Percentiles rank a stretch among this genome's conserved stretches.
phyloP scores from a whole-genome alignment of 2,888 invertebrate species.

The Ariolimax columbianus region DNA sequence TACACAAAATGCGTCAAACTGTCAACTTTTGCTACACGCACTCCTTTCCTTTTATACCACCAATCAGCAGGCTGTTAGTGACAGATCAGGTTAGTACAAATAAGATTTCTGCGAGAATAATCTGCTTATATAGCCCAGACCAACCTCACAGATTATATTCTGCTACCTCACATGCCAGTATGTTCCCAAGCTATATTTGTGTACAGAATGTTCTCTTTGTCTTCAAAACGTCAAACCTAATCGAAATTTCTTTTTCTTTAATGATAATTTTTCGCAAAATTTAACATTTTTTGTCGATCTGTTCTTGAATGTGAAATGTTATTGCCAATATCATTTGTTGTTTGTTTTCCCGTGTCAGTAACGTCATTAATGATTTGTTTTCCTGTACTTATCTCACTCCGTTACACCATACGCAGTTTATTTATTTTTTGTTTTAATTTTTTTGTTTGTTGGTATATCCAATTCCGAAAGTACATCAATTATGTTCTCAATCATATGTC shows the following conservation, averaged over 20 bases:
- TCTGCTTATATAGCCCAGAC: neutral
- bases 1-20: too few relatives aligned
- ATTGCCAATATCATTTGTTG: too few relatives aligned
- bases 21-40: neutral
- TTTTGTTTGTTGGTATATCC: too few relatives aligned
- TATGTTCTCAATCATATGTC: too few relatives aligned
- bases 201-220: neutral
- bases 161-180: neutral
- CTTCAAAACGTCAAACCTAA: neutral
- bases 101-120: conserved; percentile 12
- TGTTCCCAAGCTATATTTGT: neutral
- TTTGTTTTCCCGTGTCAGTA: too few relatives aligned
- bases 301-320: too few relatives aligned
- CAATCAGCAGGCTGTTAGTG: neutral
- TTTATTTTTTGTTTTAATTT: too few relatives aligned
- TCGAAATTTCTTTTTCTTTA: neutral
- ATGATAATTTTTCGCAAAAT: neutral
- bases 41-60: neutral
- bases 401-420: too few relatives aligned
- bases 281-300: too few relatives aligned
- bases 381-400: too few relatives aligned
- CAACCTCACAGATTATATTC: neutral
- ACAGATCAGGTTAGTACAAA: neutral
- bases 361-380: too few relatives aligned
- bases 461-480: too few relatives aligned